phyloP scores from a whole-genome alignment of 1,140 invertebrate genomes.

The Melanaphis sacchari region DNA sequence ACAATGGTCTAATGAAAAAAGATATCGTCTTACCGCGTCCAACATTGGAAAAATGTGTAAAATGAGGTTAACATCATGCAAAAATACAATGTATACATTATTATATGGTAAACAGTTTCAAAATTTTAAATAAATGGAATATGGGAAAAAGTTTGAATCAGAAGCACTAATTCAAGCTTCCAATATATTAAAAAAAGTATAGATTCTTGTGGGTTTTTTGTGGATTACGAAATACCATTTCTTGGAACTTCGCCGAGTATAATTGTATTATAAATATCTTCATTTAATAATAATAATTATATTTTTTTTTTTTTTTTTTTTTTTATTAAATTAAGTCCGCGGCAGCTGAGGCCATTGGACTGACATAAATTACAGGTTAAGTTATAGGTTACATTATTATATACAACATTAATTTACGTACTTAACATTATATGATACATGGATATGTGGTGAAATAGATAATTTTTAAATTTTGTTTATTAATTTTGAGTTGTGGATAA shows the following conservation, averaged over 20 bases:
- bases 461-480: too few species aligned
- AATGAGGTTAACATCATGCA: not conserved
- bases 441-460: too few species aligned
- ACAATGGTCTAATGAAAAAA: slow-evolving; percentile 10
- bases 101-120: slow-evolving; percentile 12
- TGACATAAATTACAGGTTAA: too few species aligned
- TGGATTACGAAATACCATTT: not conserved
- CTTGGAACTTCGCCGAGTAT: not conserved
- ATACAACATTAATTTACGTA: too few species aligned
- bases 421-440: too few species aligned
- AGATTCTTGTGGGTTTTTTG: slow-evolving; percentile 1
- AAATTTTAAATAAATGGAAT: slow-evolving; percentile 14
- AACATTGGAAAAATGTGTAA: slow-evolving; percentile 6
- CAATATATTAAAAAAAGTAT: not conserved
- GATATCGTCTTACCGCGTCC: slow-evolving; percentile 11
- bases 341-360: too few species aligned
- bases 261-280: not conserved
- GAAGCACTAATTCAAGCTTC: not conserved
- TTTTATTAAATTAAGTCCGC: too few species aligned
- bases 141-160: not conserved
- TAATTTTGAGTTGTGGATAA: too few species aligned
- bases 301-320: too few species aligned
- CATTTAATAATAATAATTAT: not conserved
- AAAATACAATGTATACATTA: not conserved
- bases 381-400: too few species aligned